Evolutionary conservation across 2,797 vertebrate genomes (phyloP), one percentile per base, ranked within the genome.

Genomic region (Phylloscopus collybita): DNA sequence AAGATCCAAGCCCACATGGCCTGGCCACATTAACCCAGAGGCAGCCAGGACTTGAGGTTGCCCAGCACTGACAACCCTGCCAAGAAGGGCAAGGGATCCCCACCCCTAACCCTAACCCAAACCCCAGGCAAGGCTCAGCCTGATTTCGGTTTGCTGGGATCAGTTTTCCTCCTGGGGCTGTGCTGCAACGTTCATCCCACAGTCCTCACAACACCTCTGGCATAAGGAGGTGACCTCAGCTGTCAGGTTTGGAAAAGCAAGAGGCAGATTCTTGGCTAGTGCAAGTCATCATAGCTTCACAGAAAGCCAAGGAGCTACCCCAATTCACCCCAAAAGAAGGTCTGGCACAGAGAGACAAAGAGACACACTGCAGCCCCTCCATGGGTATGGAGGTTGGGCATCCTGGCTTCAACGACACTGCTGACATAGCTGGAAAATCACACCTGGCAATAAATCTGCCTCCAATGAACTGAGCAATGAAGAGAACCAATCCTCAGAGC

Each of bases 161-260:
- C 22, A 4, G 0, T 74, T 92, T 32, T 47, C 10, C 15, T 72
- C 25, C 5, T 1, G 57, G 21, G 5, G 14, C 69, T 83, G 21
- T 71, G 62, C 27, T 40, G 34, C 44, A 42, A 4, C 2, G 0
- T 61, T 76, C 69, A 36, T 71, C 42, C 26, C 10, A 1, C 0
- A 0, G 16, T 65, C 50, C 30, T 61, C 54, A 61, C 11, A 10
- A n/a, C 51, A 75, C 8, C 16, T 21, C 53, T 0, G 0, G 9
- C 0, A 0, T 25, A 61, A 70, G 38, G 29, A 83, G 16, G 6
- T 0, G 2, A 13, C 45, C 44, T 76, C 8, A 3, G 2, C 34
- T 23, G 11, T 6, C 21, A 17, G 22, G 13, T 40, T 25, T 84
- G 80, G 34, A 85, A 92, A 92, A 71, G 18, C 47, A 66, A 86